Percentiles rank a stretch among this genome's conserved stretches.
phyloP scores from a whole-genome alignment of 2,797 vertebrate genomes.

The Sebastes elongatus region DNA sequence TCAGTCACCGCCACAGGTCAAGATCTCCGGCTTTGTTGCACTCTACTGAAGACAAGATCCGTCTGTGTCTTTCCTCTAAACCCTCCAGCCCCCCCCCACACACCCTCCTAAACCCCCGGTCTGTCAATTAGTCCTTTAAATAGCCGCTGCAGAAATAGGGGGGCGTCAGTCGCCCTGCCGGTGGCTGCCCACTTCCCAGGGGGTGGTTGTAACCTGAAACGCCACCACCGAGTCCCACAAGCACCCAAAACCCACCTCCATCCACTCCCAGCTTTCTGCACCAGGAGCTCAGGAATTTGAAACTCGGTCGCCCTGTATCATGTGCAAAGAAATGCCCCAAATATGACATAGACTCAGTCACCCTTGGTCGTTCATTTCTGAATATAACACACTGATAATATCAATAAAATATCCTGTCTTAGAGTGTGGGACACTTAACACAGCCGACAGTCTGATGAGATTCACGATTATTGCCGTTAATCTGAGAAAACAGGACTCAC shows the following conservation, averaged over 20 bases:
- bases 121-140: constrained; percentile 81
- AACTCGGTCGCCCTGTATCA: not conserved
- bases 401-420: not conserved
- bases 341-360: not conserved
- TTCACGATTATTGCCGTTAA: constrained; percentile 40
- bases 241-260: not conserved
- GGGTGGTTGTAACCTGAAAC: constrained; percentile 70
- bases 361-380: not conserved
- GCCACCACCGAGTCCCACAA: constrained; percentile 5
- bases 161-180: constrained; percentile 73
- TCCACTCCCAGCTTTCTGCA: constrained; percentile 3
- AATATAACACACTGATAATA: not conserved
- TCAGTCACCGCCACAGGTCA: not conserved
- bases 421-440: not conserved
- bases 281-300: constrained; percentile 6
- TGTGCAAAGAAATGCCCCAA: too few species aligned
- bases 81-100: too few species aligned
- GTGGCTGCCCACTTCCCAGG: constrained; percentile 35
- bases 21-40: not conserved
- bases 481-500: constrained; percentile 16
- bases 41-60: not conserved
- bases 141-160: constrained; percentile 81
- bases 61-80: not conserved
- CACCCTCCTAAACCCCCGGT: constrained; percentile 3
- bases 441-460: constrained; percentile 28